Conservation (phyloP, 2,113 vertebrate species). For the Phylloscopus trochilus region DNA sequence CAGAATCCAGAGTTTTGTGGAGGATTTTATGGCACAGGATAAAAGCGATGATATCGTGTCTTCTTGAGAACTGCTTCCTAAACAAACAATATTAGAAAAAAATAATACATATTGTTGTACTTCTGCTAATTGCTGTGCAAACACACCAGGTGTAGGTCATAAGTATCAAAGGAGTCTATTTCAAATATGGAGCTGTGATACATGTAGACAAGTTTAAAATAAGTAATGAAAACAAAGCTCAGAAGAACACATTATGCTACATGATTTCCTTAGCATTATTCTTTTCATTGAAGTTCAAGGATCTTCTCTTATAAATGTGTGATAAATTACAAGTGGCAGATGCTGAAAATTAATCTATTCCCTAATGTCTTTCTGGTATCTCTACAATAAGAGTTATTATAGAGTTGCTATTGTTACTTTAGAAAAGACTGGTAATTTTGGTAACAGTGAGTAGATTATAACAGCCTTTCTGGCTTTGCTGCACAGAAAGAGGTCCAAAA, state of each 20-base stretch:
- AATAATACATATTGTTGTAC: neutral
- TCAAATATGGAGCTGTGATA: neutral
- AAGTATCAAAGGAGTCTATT: neutral
- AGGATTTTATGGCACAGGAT: neutral
- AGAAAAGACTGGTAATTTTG: conserved; percentile 30
- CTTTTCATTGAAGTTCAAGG: neutral
- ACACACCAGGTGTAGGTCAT: neutral
- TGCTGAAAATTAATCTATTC: neutral
- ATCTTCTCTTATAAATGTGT: neutral
- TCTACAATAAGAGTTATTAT: conserved; percentile 15
- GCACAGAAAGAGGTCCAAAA: conserved; percentile 14
- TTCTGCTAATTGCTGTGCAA: neutral
- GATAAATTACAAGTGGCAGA: neutral
- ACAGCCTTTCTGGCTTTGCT: conserved; percentile 12
- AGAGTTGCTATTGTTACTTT: neutral
- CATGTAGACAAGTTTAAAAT: neutral
- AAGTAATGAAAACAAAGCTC: neutral
- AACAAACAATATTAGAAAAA: neutral
- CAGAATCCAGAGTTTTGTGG: neutral
- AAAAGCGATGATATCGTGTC: neutral
- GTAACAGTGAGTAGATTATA: conserved; percentile 43
- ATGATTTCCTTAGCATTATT: neutral
- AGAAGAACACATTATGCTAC: neutral
- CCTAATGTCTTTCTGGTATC: neutral
- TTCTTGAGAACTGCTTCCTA: neutral